Base-by-base conservation (phyloP, 2,888 invertebrate genomes). In the Candidula unifasciata region DNA sequence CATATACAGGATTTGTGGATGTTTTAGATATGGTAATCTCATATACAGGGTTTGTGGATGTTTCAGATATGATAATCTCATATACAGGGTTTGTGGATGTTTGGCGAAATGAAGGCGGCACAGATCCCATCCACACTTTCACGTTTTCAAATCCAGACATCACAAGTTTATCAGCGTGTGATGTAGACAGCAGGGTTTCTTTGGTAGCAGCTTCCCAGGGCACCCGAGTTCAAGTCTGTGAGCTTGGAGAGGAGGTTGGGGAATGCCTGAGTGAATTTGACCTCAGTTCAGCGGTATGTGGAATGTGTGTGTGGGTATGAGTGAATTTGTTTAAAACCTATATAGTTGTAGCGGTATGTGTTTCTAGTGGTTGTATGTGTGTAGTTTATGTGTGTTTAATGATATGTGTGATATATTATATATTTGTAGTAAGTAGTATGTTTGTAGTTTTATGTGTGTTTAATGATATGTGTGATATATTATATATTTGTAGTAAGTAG, bases 41-140 rank as follows among this genome's bases (percentile, higher is more conserved):
- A 54, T 54, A 18, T 10, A 16, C 57, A 16, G n/a, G n/a, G n/a
- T n/a, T n/a, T n/a, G n/a, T n/a, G n/a, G n/a, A n/a, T n/a, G n/a
- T n/a, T n/a, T n/a, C n/a, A n/a, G n/a, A n/a, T n/a, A n/a, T n/a
- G n/a, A 3, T 37, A 2, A 5, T 30, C 6, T 21, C 6, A 35
- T 60, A 52, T 86, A 2, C 80, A 92, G 92, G 92, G 71, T 89
- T 90, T 89, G 89, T 92, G 30, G 92, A 92, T 85, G 87, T 92
- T 6, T 92, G 92, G 92, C 87, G 86, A 54, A 89, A 91, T 79
- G 88, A 89, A 8, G 87, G 86, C 33, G 89, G 89, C 84, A 88
- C 88, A 64, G 83, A 82, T 10, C 88, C 88, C 21, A 83, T 87
- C 66, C 86, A 89, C 64, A 88, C 89, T 2, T 83, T 88, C 69